Base-by-base conservation (phyloP, 2,113 vertebrate genomes). In the Camelus bactrianus region DNA sequence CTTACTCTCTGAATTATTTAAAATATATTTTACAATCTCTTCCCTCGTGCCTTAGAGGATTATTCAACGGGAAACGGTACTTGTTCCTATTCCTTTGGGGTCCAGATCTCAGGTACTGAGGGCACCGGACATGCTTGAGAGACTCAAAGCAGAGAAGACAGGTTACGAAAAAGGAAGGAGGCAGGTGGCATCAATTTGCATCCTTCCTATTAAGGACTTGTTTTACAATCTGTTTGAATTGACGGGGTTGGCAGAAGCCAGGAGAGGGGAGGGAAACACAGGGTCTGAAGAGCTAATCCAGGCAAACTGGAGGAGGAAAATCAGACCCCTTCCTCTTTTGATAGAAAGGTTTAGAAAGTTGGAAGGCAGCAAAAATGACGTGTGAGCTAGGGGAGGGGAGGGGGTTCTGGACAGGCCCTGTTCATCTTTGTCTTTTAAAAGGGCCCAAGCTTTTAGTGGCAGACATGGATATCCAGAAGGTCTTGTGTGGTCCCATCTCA, bases 11-110 rank as follows among this genome's bases (percentile, higher is more conserved):
- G 80, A 88, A 58, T 93, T 91, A 80, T 70, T 56, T 75, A 90
- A 94, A 97, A 94, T 95, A 81, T 80, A 95, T 93, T 94, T 95
- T 87, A 91, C 76, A 89, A 12, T 35, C 6, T 56, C 15, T 89
- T 67, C 85, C 46, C 73, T 89, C 83, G 65, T 79, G 60, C 14
- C 88, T 88, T 92, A 38, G 24, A 48, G 67, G 85, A 35, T 86
- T 89, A 54, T 84, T 84, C 64, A 38, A 0, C 1, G 2, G 50
- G 52, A 52, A 52, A 26, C 1, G 20, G 12, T 46, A 35, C 79
- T 54, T 50, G 67, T 83, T 32, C 42, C 13, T 42, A 48, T 89
- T 85, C 38, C 13, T 15, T n/a, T 85, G 42, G 64, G 22, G 6
- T 48, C 42, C 52, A 69, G 28, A 54, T 72, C 48, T 67, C 48